Evolutionary conservation across 2,797 vertebrate genomes (phyloP).

Genomic region (Lagocephalus sceleratus): DNA sequence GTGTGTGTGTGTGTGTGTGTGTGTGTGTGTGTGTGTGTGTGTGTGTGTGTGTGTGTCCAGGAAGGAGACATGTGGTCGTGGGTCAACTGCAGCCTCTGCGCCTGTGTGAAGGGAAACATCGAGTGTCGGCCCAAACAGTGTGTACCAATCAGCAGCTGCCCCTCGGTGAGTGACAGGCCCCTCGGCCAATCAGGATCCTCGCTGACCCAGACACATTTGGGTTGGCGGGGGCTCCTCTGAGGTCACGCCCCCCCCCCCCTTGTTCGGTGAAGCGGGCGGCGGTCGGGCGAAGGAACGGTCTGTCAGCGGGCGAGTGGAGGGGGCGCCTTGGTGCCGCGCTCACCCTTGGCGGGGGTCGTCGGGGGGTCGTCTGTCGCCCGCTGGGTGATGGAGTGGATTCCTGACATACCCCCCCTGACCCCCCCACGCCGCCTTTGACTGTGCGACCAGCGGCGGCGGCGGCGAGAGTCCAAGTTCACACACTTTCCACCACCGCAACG

Average conservation of each 20-base stretch:
- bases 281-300: too few species aligned
- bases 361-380: slow-evolving; percentile 48
- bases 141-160: slow-evolving; percentile 90
- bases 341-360: slow-evolving; percentile 52
- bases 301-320: too few species aligned
- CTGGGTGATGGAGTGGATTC: slow-evolving; percentile 62
- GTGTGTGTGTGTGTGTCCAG: slow-evolving; percentile 71
- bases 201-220: too few species aligned
- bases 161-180: slow-evolving; percentile 71
- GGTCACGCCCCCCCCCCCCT: too few species aligned
- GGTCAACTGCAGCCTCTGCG: slow-evolving; percentile 92
- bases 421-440: slow-evolving; percentile 39
- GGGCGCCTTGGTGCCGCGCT: slow-evolving; percentile 19
- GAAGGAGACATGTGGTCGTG: slow-evolving; percentile 98
- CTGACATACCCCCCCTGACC: slow-evolving; percentile 44
- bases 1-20: too few species aligned
- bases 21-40: too few species aligned
- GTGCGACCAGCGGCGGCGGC: slow-evolving; percentile 35
- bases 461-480: slow-evolving; percentile 53
- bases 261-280: too few species aligned
- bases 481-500: slow-evolving; percentile 49
- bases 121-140: slow-evolving; percentile 93
- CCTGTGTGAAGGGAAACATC: slow-evolving; percentile 85
- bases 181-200: neutral
- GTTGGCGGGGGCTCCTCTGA: too few species aligned